Conservation (phyloP, 1,140 invertebrate genomes). For the Aphelenchoides besseyi region DNA sequence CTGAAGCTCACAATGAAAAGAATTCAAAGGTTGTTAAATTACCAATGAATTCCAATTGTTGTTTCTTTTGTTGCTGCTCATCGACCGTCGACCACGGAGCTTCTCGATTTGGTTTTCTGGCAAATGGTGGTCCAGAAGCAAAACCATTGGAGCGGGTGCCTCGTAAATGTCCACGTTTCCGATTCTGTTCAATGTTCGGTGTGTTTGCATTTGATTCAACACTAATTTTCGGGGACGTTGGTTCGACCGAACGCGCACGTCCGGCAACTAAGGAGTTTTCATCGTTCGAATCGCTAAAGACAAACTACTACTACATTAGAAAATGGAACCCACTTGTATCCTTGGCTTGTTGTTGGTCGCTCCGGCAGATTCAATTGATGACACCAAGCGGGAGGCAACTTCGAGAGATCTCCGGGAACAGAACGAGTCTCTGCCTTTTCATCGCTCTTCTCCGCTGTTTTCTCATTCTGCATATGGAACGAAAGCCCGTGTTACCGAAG, state of each 20-base stretch:
- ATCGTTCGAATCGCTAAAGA: no score
- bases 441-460: no score
- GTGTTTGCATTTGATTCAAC: neutral
- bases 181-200: conserved; percentile 6
- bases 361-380: conserved; percentile 9
- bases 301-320: no score
- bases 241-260: neutral
- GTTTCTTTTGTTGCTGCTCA: conserved; percentile 55
- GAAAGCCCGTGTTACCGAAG: no score
- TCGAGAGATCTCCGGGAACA: conserved; percentile 44
- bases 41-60: conserved; percentile 58
- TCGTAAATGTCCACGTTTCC: conserved; percentile 42
- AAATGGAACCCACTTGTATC: conserved; percentile 1
- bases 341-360: neutral
- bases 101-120: conserved; percentile 34
- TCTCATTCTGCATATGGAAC: no score
- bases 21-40: no score
- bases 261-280: no score
- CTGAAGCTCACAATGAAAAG: no score
- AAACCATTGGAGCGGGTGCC: conserved; percentile 51
- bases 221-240: neutral
- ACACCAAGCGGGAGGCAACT: conserved; percentile 37
- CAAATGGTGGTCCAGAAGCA: conserved; percentile 54
- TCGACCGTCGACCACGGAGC: conserved; percentile 37
- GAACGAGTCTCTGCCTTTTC: conserved; percentile 12